phyloP scores from a whole-genome alignment of 2,888 invertebrate genomes.

The Muschampia plurimacula region DNA sequence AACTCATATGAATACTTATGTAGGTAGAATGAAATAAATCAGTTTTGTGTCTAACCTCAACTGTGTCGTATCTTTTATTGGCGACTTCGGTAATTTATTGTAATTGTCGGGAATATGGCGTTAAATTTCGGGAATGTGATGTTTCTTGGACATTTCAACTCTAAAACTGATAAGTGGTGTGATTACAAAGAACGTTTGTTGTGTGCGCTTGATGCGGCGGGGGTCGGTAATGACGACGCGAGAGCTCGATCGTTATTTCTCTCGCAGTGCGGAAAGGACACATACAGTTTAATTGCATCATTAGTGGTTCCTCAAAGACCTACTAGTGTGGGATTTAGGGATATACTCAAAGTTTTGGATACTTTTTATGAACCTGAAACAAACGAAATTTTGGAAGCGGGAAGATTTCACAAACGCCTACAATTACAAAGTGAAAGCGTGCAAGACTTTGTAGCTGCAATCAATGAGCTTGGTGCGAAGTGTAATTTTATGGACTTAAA shows the following conservation, averaged over 20 bases:
- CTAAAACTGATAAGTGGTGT: slow-evolving; percentile 26
- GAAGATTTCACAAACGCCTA: slow-evolving; percentile 18
- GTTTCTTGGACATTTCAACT: slow-evolving; percentile 15
- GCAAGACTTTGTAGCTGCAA: slow-evolving; percentile 19
- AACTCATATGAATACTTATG: background rate
- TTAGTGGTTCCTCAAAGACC: slow-evolving; percentile 23
- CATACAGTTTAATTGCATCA: slow-evolving; percentile 17
- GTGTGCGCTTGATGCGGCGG: slow-evolving; percentile 15
- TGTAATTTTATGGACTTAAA: slow-evolving; percentile 23
- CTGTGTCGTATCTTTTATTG: slow-evolving; percentile 18
- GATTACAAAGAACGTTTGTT: slow-evolving; percentile 30
- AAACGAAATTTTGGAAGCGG: slow-evolving; percentile 19
- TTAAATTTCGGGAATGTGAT: slow-evolving; percentile 8
- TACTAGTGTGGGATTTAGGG: slow-evolving; percentile 5
- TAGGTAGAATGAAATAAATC: slow-evolving; percentile 1
- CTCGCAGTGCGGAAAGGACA: slow-evolving; percentile 15
- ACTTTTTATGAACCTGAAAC: slow-evolving; percentile 19
- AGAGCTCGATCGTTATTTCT: slow-evolving; percentile 16
- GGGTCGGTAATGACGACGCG: background rate
- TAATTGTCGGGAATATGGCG: slow-evolving; percentile 11
- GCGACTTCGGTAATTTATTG: slow-evolving; percentile 18
- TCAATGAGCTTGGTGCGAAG: slow-evolving; percentile 3
- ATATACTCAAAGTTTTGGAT: slow-evolving; percentile 11
- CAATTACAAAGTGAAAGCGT: slow-evolving; percentile 3
- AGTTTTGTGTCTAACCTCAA: slow-evolving; percentile 7